These are phyloP conservation scores for Agraylea sexmaculata DNA, from an alignment of 1,140 invertebrate species.

Conservation along the genomic window DNA sequence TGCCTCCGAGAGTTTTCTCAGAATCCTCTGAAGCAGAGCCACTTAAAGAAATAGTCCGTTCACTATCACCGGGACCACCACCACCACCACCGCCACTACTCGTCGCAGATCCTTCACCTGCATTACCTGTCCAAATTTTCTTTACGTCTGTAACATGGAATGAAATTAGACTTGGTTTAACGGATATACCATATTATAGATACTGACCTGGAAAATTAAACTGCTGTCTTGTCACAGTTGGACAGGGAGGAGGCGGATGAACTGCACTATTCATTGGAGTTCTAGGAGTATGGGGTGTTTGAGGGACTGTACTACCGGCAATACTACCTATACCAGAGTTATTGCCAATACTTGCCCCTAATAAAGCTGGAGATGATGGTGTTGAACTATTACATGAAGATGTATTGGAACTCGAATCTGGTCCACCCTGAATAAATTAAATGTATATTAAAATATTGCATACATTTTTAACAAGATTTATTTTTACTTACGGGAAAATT, in stretches of 20 bases:
- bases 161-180: not conserved
- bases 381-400: conserved; percentile 95
- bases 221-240: conserved; percentile 45
- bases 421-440: conserved; percentile 23
- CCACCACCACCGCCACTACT: conserved; percentile 7
- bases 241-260: conserved; percentile 15
- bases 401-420: conserved; percentile 77
- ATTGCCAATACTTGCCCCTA: conserved; percentile 68
- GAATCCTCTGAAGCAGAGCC: conserved; percentile 67
- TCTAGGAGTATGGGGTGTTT: conserved; percentile 23
- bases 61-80: conserved; percentile 53
- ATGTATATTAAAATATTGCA: not conserved
- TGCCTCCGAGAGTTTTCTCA: conserved; percentile 61
- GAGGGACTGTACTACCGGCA: conserved; percentile 38
- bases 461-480: conserved; percentile 6
- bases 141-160: conserved; percentile 14
- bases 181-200: not conserved
- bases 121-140: conserved; percentile 5
- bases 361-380: conserved; percentile 82
- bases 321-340: conserved; percentile 43
- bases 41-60: conserved; percentile 65
- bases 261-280: conserved; percentile 37
- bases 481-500: conserved; percentile 43
- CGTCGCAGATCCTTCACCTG: not conserved
- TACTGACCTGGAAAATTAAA: conserved; percentile 75